Evolutionary conservation across 1,140 invertebrate genomes (phyloP), one percentile per base, ranked within the genome.

Genomic region (Apis cerana): DNA sequence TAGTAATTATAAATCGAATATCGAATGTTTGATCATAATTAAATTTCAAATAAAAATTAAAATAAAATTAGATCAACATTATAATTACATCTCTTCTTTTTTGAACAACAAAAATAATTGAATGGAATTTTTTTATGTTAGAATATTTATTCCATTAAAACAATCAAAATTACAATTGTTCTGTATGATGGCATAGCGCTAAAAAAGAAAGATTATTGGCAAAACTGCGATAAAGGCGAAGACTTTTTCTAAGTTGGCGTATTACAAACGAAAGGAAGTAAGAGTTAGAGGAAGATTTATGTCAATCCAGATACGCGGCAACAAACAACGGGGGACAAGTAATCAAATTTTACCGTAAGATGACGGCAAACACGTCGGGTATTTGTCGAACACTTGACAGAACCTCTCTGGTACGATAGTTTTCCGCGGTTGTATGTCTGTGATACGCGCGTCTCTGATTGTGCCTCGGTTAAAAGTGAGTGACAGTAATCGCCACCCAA

Each of bases 331-430:
- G 61, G 52, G 78, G 76, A 77, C 71, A 68, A 88, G 87, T 88
- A 88, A 88, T 88, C 86, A 88, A 88, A 88, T 88, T 88, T 88
- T 88, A 87, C 50, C 76, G 56, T 76, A 75, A 87, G 83, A 83
- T 77, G 86, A 71, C 78, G 80, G 83, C 86, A 88, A 88, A 88
- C 80, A 88, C 86, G 86, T 83, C 74, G 76, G 68, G 75, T 88
- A 85, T 88, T 88, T 88, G 86, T 79, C 50, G 87, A 88, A 88
- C 87, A 78, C 87, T 88, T 80, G 77, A 88, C 80, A 85, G 87
- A 88, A 85, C 86, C 80, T 85, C 87, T 88, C 80, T 67, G 59
- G 17, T 61, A 78, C 86, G 77, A 88, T 88, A 80, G 74, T 88
- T 88, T 88, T 81, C 80, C 54, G 85, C 84, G 74, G 85, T 85